Base-by-base conservation (phyloP, 2,113 vertebrate genomes). In the Thymallus thymallus region DNA sequence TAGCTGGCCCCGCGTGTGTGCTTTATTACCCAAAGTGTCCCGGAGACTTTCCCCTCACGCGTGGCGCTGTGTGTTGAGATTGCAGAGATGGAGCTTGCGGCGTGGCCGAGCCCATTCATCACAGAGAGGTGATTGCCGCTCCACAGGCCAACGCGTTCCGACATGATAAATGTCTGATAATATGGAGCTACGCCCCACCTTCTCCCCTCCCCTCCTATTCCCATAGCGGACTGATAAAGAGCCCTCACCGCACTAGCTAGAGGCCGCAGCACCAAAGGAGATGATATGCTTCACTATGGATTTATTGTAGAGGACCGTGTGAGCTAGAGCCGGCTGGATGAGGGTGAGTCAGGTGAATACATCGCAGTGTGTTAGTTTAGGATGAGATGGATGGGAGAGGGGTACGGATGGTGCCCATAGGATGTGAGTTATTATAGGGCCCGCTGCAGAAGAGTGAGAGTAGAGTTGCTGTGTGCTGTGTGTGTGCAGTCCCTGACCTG, bases 161-260 rank as follows among this genome's bases (percentile, higher is more conserved):
- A 68, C 80, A 74, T 79, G 77, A 84, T 82, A 68, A 74, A 82
- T 71, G 70, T 18, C 76, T 72, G 69, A 73, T 69, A 78, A 76
- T 73, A 76, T 51, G 18, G 12, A 69, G 35, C 22, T 32, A 71
- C 35, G 26, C 4, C 30, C 73, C 12, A 22, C 62, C n/a, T 22
- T 10, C 23, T 14, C 61, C 24, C 7, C 65, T 41, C 65, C 32
- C 23, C n/a, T 41, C 65, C 61, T 35, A 13, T 46, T 4, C 24
- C 32, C 16, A 6, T 12, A n/a, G 20, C 30, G 16, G 18, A 29
- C 62, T 56, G 45, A 73, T 73, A 65, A 63, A 73, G 35, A 65
- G 22, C 29, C 41, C 26, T 60, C n/a, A 20, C 24, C 18, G 26
- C 23, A 6, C 30, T 13, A 58, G 26, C 26, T 22, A 26, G 61